These are phyloP conservation scores for Antheraea mylitta DNA, from an alignment of 1,140 invertebrate genomes.

Conservation along the genomic window DNA sequence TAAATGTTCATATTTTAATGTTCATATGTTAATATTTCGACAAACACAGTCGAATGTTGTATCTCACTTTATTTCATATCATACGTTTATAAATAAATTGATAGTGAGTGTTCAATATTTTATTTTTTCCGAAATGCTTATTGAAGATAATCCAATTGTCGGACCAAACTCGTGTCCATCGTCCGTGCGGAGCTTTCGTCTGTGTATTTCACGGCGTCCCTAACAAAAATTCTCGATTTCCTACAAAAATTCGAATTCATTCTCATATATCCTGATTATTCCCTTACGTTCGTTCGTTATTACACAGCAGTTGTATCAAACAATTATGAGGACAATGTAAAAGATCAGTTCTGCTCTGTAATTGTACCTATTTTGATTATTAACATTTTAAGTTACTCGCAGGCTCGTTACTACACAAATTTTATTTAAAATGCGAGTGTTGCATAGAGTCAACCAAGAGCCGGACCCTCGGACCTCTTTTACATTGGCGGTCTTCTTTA, in stretches of 20 bases:
- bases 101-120: background rate
- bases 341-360: too few relatives aligned
- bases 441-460: too few relatives aligned
- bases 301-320: too few relatives aligned
- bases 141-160: constrained; percentile 61
- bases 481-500: too few relatives aligned
- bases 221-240: constrained; percentile 20
- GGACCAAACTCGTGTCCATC: constrained; percentile 58
- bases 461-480: too few relatives aligned
- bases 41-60: background rate
- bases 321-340: too few relatives aligned
- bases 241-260: background rate
- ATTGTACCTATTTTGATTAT: too few relatives aligned
- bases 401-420: too few relatives aligned
- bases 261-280: background rate
- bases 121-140: background rate
- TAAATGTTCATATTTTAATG: too few relatives aligned
- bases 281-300: background rate
- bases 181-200: constrained; percentile 56
- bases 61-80: background rate
- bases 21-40: too few relatives aligned
- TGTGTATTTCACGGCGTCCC: constrained; percentile 35
- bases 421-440: too few relatives aligned
- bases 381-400: too few relatives aligned
- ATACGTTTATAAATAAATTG: background rate